Evolutionary conservation across 2,797 vertebrate genomes (phyloP).

Genomic region (Sparus aurata): DNA sequence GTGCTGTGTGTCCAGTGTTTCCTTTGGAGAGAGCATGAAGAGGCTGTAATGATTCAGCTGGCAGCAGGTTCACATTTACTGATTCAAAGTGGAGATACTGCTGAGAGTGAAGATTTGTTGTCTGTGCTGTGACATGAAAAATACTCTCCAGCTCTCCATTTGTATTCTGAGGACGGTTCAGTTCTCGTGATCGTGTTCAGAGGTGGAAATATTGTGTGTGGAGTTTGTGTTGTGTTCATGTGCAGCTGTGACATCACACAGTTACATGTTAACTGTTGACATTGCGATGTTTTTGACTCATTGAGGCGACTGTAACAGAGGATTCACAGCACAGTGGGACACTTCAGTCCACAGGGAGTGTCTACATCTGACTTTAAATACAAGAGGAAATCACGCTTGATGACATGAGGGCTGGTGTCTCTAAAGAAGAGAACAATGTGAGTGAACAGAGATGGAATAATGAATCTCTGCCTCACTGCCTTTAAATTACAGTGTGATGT

Average conservation of each 20-base stretch:
- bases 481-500: slow-evolving; percentile 14
- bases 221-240: too few species aligned
- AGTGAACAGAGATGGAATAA: slow-evolving; percentile 10
- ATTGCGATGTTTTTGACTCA: background rate
- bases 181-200: background rate
- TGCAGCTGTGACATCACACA: background rate
- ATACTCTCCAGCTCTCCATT: background rate
- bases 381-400: slow-evolving; percentile 1
- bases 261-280: background rate
- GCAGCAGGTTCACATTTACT: background rate
- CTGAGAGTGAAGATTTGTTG: background rate
- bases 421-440: background rate
- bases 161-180: background rate
- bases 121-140: background rate
- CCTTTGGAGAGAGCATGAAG: background rate
- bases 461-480: slow-evolving; percentile 3
- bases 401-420: background rate
- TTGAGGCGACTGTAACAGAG: background rate
- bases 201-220: too few species aligned
- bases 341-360: background rate
- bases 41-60: background rate
- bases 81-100: background rate
- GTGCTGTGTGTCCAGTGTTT: background rate
- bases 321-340: background rate
- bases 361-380: background rate